A percentile compares a stretch with the other conserved stretches of the same genome.
phyloP scores from a whole-genome alignment of 2,797 vertebrate genomes.

The Peromyscus eremicus region DNA sequence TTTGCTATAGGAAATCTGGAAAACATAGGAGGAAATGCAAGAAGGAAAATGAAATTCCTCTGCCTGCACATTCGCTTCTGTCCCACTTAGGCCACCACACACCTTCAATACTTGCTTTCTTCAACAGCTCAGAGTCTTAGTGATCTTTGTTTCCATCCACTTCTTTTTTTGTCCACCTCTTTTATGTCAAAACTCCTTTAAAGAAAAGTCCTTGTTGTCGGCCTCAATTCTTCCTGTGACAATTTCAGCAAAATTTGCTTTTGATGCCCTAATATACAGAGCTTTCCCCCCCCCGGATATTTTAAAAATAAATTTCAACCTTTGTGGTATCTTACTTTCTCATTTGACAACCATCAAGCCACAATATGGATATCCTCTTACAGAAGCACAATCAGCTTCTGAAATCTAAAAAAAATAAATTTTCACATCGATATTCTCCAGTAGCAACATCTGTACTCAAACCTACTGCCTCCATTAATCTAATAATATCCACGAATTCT shows the following conservation, averaged over 20 bases:
- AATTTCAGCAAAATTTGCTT: background rate
- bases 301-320: background rate
- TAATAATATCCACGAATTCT: no score
- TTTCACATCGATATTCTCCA: background rate
- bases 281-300: background rate
- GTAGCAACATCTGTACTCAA: background rate
- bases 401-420: background rate
- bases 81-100: accelerated
- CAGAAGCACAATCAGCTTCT: background rate
- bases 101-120: background rate
- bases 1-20: background rate
- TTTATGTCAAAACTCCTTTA: background rate
- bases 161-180: background rate
- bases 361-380: background rate
- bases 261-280: background rate
- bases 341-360: background rate
- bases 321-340: background rate
- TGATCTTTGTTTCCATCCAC: background rate
- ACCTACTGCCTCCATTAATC: background rate
- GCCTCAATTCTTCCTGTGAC: background rate
- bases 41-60: background rate
- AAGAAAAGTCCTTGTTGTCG: background rate
- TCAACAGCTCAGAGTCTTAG: background rate
- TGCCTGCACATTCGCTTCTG: background rate
- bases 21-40: background rate